Conservation (phyloP, 2,113 vertebrate genomes). For the Oncorhynchus kisutch region DNA sequence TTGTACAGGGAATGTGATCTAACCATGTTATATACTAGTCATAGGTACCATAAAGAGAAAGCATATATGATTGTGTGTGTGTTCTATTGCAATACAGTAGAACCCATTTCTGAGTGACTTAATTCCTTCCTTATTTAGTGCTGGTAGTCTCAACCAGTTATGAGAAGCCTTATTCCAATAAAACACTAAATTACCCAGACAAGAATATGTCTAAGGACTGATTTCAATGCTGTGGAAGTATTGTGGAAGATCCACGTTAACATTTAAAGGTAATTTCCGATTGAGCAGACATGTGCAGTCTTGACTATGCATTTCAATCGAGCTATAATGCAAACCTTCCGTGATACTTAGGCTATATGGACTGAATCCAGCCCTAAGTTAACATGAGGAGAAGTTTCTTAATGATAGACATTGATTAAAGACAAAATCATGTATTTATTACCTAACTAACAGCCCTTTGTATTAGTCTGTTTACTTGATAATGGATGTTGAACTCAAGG, state of each 20-base stretch:
- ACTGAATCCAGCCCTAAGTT: neutral
- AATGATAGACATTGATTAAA: neutral
- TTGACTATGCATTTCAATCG: no score
- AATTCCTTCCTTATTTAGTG: neutral
- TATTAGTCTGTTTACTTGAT: no score
- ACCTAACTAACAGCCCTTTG: no score
- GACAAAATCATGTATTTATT: no score
- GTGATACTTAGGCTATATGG: no score
- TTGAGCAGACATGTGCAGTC: no score
- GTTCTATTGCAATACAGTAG: neutral
- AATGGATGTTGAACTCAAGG: no score
- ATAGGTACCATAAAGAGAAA: neutral
- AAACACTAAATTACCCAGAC: neutral
- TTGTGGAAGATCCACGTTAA: no score
- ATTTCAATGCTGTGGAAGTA: no score
- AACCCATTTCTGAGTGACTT: neutral
- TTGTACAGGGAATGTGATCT: no score
- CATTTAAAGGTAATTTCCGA: no score
- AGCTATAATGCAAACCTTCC: no score
- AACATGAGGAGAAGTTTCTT: neutral
- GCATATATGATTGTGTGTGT: neutral
- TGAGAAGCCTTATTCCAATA: neutral
- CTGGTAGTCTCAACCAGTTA: neutral
- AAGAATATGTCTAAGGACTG: neutral
- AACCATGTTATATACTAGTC: neutral